A percentile compares a stretch with the other conserved stretches of the same genome.
Conservation (phyloP, 2,797 vertebrate genomes). For the Macroramphosus scolopax region DNA sequence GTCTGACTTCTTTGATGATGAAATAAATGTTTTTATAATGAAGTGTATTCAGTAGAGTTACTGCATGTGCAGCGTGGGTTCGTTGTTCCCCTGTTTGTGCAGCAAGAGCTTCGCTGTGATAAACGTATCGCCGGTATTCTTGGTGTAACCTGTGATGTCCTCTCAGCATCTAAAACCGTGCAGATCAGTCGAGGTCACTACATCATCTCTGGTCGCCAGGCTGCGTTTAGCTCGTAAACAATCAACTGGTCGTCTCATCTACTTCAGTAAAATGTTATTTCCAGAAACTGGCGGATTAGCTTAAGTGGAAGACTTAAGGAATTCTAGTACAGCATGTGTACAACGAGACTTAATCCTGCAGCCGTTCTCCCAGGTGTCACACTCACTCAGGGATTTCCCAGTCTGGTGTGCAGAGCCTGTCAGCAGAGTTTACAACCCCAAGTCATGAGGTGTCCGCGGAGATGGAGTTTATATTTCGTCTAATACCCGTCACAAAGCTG, state of each 20-base stretch:
- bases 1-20: slow-evolving; percentile 1
- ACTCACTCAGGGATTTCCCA: slow-evolving; percentile 11
- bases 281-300: slow-evolving; percentile 59
- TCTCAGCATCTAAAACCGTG: too few relatives aligned
- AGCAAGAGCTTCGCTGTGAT: slow-evolving; percentile 26
- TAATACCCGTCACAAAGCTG: too few relatives aligned
- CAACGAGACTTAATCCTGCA: slow-evolving; percentile 58
- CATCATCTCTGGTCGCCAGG: too few relatives aligned
- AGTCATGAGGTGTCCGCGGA: too few relatives aligned
- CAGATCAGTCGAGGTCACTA: too few relatives aligned
- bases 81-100: not conserved
- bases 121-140: too few relatives aligned
- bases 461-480: too few relatives aligned
- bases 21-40: slow-evolving; percentile 18
- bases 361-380: slow-evolving; percentile 40
- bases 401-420: not conserved
- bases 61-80: not conserved
- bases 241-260: too few relatives aligned
- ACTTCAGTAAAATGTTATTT: slow-evolving; percentile 65
- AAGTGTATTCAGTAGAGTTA: not conserved
- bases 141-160: too few relatives aligned
- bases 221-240: too few relatives aligned
- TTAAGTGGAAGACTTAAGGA: slow-evolving; percentile 59
- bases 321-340: slow-evolving; percentile 51
- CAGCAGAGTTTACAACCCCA: not conserved